These are phyloP conservation scores for Andrena dorsata DNA, from an alignment of 2,888 invertebrate species.

Conservation along the genomic window DNA sequence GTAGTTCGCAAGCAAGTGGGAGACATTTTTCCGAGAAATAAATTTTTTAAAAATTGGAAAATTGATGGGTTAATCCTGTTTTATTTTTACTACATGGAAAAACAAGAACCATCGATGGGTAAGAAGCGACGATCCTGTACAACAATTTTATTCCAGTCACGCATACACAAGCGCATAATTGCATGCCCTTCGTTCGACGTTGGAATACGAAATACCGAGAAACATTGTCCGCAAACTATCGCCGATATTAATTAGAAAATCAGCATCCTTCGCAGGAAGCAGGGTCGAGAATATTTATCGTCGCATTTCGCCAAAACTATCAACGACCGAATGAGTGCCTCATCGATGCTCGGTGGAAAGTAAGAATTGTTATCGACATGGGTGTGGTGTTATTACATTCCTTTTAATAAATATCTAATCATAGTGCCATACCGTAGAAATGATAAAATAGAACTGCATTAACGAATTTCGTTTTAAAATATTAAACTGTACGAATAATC, in stretches of 20 bases:
- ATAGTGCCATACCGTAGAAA: not conserved
- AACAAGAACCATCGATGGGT: not conserved
- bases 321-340: not conserved
- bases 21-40: not conserved
- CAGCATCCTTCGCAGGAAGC: constrained; percentile 26
- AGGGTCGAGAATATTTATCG: constrained; percentile 34
- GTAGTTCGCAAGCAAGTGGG: no score
- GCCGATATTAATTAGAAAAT: constrained; percentile 56
- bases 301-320: constrained; percentile 15
- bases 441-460: not conserved
- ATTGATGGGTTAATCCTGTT: not conserved
- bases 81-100: not conserved
- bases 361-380: not conserved
- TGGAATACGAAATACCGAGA: constrained; percentile 54
- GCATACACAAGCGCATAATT: constrained; percentile 59
- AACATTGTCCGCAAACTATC: constrained; percentile 41
- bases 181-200: constrained; percentile 50
- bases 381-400: not conserved
- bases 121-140: not conserved
- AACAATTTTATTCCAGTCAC: constrained; percentile 49
- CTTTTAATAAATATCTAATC: not conserved
- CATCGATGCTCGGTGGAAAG: not conserved
- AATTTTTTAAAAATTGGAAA: not conserved
- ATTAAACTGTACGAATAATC: no score
- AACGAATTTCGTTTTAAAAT: not conserved